A percentile compares a stretch with the other conserved stretches of the same genome.
Conservation (phyloP, 2,797 vertebrate genomes). For the Discoglossus pictus region DNA sequence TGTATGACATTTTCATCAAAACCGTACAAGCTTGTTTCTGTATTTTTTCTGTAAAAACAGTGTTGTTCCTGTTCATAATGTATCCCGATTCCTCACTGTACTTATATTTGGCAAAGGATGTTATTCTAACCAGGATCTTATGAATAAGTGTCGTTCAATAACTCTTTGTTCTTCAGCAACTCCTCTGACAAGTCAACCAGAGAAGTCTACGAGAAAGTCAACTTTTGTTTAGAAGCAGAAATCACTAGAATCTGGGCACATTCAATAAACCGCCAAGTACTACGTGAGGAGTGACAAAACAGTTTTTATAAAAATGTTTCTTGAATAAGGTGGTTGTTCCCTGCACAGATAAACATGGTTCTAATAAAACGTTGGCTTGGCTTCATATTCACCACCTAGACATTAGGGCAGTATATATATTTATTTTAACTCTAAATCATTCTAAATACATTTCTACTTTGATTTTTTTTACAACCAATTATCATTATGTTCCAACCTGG, state of each 20-base stretch:
- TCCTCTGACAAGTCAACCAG: constrained; percentile 55
- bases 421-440: too few relatives aligned
- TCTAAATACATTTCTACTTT: too few relatives aligned
- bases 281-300: constrained; percentile 44
- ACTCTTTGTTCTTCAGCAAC: constrained; percentile 49
- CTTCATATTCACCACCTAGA: constrained; percentile 54
- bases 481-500: too few relatives aligned
- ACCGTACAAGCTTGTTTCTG: constrained; percentile 11
- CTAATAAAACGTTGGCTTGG: constrained; percentile 58
- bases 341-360: constrained; percentile 48
- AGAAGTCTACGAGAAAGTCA: constrained; percentile 47
- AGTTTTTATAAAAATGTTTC: constrained; percentile 55
- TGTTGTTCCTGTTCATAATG: constrained; percentile 23
- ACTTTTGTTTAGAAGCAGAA: constrained; percentile 53
- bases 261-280: constrained; percentile 39
- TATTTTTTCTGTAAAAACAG: constrained; percentile 14
- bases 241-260: constrained; percentile 46
- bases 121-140: constrained; percentile 52
- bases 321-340: constrained; percentile 55
- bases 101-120: constrained; percentile 52
- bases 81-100: constrained; percentile 48
- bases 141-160: constrained; percentile 55
- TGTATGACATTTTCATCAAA: constrained; percentile 13
- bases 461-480: too few relatives aligned
- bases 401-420: constrained; percentile 49